Base-by-base conservation (phyloP, 35 echinoderm and acorn worm genomes). In the Diadema setosum region DNA sequence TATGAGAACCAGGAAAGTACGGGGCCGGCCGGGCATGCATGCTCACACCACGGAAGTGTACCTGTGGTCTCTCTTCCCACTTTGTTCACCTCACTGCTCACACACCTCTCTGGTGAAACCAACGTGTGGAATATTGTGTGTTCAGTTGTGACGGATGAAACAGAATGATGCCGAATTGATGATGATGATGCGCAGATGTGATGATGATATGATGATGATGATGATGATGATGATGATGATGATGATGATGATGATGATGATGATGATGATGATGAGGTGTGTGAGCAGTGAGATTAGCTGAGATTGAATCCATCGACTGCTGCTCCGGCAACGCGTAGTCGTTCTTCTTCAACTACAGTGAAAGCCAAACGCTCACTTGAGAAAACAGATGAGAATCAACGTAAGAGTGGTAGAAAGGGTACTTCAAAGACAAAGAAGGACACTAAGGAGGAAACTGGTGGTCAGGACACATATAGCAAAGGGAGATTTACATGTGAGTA, bases 201-300 rank as follows among this genome's bases (percentile, higher is more conserved):
- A 56, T 56, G 49, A n/a, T n/a, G n/a, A n/a, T n/a, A 69, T 69
- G 64, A 69, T 69, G 64, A 69, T 69, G 64, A 69, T 69, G 64
- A 69, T 69, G 64, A 69, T 69, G 64, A 69, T 69, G 64, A 69
- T 69, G 64, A 69, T 69, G 64, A 12, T 69, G 64, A 69, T 69
- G 64, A 69, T 69, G 64, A 69, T 69, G 64, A 69, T 69, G 64
- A 69, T 69, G 64, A 69, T 69, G 64, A 69, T 69, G 64, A 69
- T 69, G 64, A 69, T 69, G 64, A 69, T 69, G 64, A 69, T 69
- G 29, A 69, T 30, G 64, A 69, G 12, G 64, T n/a, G n/a, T n/a
- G n/a, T n/a, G n/a, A 56, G 11, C 11, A 56, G 11, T 11, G n/a
- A 12, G 49, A 56, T 56, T 56, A n/a, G 11, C 49, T 11, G 11